Evolutionary conservation across 2,113 vertebrate genomes (phyloP).

Genomic region (Henicopernis longicauda): DNA sequence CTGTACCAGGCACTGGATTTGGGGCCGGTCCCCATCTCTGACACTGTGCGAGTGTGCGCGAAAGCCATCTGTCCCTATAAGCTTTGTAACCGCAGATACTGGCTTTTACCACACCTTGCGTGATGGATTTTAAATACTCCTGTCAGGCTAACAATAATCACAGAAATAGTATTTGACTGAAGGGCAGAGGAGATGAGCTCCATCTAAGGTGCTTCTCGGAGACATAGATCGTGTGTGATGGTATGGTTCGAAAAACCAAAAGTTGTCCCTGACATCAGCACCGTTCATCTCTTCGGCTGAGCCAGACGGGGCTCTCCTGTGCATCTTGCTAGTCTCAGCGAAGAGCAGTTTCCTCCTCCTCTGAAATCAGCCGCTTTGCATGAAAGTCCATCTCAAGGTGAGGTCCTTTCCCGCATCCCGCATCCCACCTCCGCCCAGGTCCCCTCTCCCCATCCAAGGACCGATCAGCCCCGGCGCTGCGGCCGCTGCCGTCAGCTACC

Average conservation of each 20-base stretch:
- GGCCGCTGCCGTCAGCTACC: not conserved
- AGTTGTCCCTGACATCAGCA: not conserved
- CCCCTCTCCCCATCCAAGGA: not conserved
- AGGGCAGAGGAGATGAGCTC: not conserved
- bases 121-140: not conserved
- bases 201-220: not conserved
- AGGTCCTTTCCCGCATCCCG: not conserved
- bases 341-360: not conserved
- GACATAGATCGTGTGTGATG: rapidly evolving
- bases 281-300: rapidly evolving
- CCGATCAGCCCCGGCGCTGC: not conserved
- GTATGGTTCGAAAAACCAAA: not conserved
- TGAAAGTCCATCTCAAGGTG: not conserved
- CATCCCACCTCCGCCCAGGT: not conserved
- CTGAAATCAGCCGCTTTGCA: not conserved
- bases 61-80: rapidly evolving
- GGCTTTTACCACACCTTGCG: rapidly evolving
- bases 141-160: not conserved
- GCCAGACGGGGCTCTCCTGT: rapidly evolving
- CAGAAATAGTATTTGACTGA: rapidly evolving
- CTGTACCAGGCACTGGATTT: not conserved
- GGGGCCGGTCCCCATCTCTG: not conserved
- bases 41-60: rapidly evolving
- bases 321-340: not conserved
- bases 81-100: rapidly evolving